Evolutionary conservation across 2,797 vertebrate genomes (phyloP).

Genomic region (Graptemys geographica): DNA sequence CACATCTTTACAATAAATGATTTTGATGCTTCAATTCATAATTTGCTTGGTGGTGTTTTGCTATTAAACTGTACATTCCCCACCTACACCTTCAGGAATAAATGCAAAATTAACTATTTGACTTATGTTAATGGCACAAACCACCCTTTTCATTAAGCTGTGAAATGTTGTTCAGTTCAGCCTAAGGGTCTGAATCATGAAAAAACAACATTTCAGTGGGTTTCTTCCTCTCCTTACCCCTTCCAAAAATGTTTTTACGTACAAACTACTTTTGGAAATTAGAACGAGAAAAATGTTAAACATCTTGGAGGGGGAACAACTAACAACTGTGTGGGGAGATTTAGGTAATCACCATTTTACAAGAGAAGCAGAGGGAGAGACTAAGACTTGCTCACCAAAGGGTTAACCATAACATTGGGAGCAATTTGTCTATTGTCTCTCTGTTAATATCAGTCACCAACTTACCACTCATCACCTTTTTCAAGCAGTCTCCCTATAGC

Average conservation of each 20-base stretch:
- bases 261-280: background rate
- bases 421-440: constrained; percentile 68
- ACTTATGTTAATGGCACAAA: background rate
- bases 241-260: background rate
- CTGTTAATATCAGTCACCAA: constrained; percentile 68
- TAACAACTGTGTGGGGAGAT: background rate
- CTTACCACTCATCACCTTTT: constrained; percentile 68
- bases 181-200: background rate
- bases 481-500: constrained; percentile 61
- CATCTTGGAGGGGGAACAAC: background rate
- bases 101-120: background rate
- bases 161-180: background rate
- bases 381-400: background rate
- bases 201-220: background rate
- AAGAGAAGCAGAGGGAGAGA: background rate
- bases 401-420: constrained; percentile 54
- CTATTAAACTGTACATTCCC: constrained; percentile 22
- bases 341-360: background rate
- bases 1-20: background rate
- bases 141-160: background rate
- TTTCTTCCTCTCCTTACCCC: background rate
- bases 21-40: background rate
- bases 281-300: constrained; percentile 2
- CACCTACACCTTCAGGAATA: background rate
- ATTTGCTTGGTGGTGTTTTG: background rate